Conservation (phyloP, 2,113 vertebrate genomes). For the Anoura caudifer region DNA sequence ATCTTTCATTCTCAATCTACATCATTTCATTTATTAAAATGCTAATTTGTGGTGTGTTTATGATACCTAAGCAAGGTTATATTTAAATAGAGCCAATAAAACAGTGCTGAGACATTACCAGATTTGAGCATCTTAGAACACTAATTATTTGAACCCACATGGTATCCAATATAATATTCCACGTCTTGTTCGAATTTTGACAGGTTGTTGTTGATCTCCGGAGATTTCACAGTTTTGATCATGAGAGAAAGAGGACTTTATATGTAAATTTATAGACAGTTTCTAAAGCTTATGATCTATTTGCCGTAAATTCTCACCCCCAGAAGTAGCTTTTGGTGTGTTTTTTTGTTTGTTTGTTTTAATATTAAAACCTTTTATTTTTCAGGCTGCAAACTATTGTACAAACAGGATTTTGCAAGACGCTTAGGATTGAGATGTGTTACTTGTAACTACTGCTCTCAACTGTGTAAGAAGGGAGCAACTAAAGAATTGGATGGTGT, state of each 20-base stretch:
- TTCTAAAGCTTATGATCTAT: background rate
- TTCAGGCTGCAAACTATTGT: constrained; percentile 97
- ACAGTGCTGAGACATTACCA: background rate
- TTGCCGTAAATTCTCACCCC: background rate
- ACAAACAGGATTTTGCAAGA: constrained; percentile 97
- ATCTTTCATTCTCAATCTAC: background rate
- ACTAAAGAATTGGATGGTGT: constrained; percentile 92
- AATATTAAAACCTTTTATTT: constrained; percentile 75
- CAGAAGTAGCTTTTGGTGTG: background rate
- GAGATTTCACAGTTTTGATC: constrained; percentile 3
- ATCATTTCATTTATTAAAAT: background rate
- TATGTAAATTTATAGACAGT: background rate
- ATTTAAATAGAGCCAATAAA: background rate
- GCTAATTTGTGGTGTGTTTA: background rate
- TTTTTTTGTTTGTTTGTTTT: background rate
- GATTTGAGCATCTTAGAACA: background rate
- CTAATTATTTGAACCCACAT: background rate
- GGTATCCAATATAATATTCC: background rate
- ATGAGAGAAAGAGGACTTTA: background rate
- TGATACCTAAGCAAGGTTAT: background rate
- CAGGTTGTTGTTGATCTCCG: background rate
- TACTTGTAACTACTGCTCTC: constrained; percentile 97
- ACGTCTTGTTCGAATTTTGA: background rate
- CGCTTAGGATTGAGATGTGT: constrained; percentile 97
- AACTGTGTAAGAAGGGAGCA: constrained; percentile 95